These are phyloP conservation scores for Noctua janthina DNA, from an alignment of 2,888 invertebrate genomes.

Conservation along the genomic window DNA sequence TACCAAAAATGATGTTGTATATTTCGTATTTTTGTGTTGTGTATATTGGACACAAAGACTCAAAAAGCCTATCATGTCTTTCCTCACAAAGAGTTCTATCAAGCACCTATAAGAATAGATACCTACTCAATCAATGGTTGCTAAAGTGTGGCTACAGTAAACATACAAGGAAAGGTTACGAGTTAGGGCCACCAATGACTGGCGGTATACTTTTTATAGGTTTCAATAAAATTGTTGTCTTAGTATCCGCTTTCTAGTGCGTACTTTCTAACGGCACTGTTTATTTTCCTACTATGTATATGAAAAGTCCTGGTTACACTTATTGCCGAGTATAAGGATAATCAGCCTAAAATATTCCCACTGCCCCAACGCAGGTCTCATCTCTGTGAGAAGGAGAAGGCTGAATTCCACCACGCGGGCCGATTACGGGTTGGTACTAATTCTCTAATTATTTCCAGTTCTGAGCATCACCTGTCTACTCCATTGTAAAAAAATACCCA, in stretches of 20 bases:
- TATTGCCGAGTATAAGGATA: background rate
- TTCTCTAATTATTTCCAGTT: background rate
- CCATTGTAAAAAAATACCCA: background rate
- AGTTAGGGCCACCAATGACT: background rate
- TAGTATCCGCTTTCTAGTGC: background rate
- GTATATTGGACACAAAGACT: background rate
- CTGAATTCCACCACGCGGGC: background rate
- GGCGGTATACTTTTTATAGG: conserved; percentile 19
- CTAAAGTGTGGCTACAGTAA: conserved; percentile 12
- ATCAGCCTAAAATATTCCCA: background rate
- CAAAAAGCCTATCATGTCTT: background rate
- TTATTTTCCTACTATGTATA: background rate
- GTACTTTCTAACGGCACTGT: background rate
- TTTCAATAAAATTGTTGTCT: conserved; percentile 22
- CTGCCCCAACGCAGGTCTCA: background rate
- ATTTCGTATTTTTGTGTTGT: background rate
- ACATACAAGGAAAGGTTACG: conserved; percentile 21
- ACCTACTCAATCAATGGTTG: conserved; percentile 19
- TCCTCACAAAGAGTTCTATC: background rate
- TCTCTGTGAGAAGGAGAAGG: background rate
- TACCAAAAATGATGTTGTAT: too few species aligned
- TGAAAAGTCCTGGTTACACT: too few species aligned
- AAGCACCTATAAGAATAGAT: conserved; percentile 6
- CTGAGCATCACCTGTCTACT: background rate
- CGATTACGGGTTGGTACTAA: background rate